These are phyloP conservation scores for Paraplagusia blochii DNA, from an alignment of 2,113 vertebrate species.

Conservation along the genomic window DNA sequence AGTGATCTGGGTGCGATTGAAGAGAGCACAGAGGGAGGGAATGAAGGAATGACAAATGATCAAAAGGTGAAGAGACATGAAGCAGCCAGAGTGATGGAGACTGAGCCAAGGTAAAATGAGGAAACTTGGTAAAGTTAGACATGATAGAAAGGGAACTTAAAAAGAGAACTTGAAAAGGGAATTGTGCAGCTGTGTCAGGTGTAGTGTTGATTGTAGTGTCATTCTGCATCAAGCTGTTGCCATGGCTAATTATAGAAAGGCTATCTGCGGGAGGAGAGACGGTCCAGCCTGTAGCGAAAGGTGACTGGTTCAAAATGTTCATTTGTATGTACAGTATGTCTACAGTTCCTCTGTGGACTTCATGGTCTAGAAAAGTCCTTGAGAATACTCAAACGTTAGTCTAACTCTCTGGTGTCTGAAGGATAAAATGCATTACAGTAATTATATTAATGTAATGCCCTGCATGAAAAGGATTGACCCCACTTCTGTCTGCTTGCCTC, in stretches of 20 bases:
- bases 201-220: constrained; percentile 16
- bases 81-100: constrained; percentile 32
- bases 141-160: constrained; percentile 7
- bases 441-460: constrained; percentile 34
- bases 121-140: constrained; percentile 21
- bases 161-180: constrained; percentile 3
- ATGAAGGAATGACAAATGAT: constrained; percentile 57
- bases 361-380: too few species aligned
- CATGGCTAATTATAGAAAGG: constrained; percentile 18
- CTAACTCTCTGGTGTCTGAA: constrained; percentile 5
- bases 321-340: too few species aligned
- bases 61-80: constrained; percentile 44
- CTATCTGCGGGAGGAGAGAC: constrained; percentile 25
- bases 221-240: background rate
- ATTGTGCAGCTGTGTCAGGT: background rate
- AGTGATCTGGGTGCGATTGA: constrained; percentile 52
- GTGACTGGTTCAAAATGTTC: constrained; percentile 29
- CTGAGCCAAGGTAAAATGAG: constrained; percentile 24
- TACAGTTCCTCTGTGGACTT: too few species aligned
- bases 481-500: too few species aligned
- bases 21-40: constrained; percentile 39
- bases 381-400: background rate
- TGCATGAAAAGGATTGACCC: constrained; percentile 23
- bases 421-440: constrained; percentile 6
- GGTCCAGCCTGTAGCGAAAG: constrained; percentile 20